A percentile compares a stretch with the other conserved stretches of the same genome.
Evolutionary conservation across 2,888 invertebrate species (phyloP).

Genomic region (Chorisops tibialis): DNA sequence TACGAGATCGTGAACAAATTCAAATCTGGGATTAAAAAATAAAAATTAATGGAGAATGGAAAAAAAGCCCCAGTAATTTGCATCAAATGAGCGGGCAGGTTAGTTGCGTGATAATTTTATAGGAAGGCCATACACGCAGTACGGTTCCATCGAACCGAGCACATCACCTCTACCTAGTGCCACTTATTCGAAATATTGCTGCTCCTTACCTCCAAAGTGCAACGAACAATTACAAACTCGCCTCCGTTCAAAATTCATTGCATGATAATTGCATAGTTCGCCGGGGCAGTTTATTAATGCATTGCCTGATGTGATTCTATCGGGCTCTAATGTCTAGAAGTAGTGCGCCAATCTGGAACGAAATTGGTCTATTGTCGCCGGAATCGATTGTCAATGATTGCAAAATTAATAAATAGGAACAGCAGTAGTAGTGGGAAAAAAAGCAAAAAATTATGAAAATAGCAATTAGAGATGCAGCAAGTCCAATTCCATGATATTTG

Average conservation of each 20-base stretch:
- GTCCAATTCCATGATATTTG: too few species aligned
- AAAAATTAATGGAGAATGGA: background rate
- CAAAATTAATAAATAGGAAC: too few species aligned
- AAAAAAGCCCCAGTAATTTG: slow-evolving; percentile 9
- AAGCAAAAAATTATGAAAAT: too few species aligned
- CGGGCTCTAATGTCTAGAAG: slow-evolving; percentile 3
- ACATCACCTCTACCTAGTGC: background rate
- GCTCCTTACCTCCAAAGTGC: background rate
- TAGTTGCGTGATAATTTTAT: slow-evolving; percentile 24
- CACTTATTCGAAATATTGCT: background rate
- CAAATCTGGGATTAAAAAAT: slow-evolving; percentile 16
- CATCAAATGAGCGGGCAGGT: slow-evolving; percentile 22
- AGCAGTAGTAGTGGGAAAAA: too few species aligned
- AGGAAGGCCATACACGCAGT: slow-evolving; percentile 18
- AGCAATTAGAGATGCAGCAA: too few species aligned
- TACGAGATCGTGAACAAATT: slow-evolving; percentile 25
- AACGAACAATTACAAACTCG: background rate
- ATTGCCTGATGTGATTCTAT: slow-evolving; percentile 6
- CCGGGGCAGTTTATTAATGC: slow-evolving; percentile 16
- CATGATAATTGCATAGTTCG: slow-evolving; percentile 21
- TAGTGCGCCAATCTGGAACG: slow-evolving; percentile 9
- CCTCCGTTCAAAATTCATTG: slow-evolving; percentile 16
- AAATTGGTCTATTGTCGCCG: slow-evolving; percentile 24
- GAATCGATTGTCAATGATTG: slow-evolving; percentile 22
- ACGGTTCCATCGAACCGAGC: slow-evolving; percentile 10